Base-by-base conservation (phyloP, 2,113 vertebrate genomes). In the Cheirogaleus medius region DNA sequence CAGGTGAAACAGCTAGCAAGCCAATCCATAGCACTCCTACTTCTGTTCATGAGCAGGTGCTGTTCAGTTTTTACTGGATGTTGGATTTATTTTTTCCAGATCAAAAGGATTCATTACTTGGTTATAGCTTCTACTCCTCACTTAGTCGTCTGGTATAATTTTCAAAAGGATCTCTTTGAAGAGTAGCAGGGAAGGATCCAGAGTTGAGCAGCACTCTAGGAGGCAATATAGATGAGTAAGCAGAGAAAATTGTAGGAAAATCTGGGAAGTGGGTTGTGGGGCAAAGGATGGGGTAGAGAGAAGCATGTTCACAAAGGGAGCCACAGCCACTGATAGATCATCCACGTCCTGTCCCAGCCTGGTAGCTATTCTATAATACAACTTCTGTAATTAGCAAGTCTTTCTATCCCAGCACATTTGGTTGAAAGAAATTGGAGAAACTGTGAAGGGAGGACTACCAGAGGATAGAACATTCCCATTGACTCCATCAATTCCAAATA, bases 81-180 rank as follows among this genome's bases (percentile, higher is more conserved):
- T 83, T 92, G 9, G 66, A 91, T 73, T 91, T 94, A 81, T 49
- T 93, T 87, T 85, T 77, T 81, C 42, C 6, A 63, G n/a, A 94
- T 88, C 68, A 83, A 78, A 96, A n/a, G 11, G 27, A 9, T 82
- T 71, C n/a, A 11, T 87, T 95, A 52, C 64, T 88, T 42, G 12
- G 10, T 74, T 95, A 82, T 68, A 87, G 42, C 25, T 93, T 82
- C 20, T 83, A 84, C 32, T 88, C 23, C 44, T 90, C 39, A 66
- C 34, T 84, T 54, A 60, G 20, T 91, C 47, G 3, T 42, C 66
- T 94, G 34, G 14, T 91, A 71, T 96, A 49, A 64, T 96, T 95
- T 94, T 93, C 52, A 52, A 64, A 76, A 82, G 37, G 15, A 21
- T 44, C 37, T 23, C 21, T 95, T 77, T 74, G 4, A 15, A 91